phyloP scores from a whole-genome alignment of 2,888 invertebrate genomes.

The Malthinus flaveolus region DNA sequence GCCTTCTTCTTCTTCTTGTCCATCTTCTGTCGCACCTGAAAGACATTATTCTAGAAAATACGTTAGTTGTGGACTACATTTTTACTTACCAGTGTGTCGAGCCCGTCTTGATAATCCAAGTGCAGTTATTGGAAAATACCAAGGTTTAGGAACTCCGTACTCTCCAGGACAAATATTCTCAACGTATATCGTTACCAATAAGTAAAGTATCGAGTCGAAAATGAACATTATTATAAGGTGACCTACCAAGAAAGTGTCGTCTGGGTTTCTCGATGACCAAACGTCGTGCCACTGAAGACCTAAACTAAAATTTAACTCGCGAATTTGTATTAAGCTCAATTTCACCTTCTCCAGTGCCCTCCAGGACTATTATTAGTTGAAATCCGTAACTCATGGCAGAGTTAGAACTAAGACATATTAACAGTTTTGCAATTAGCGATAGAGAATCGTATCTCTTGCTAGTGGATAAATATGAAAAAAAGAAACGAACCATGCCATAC shows the following conservation, averaged over 20 bases:
- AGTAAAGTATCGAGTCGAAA: slow-evolving; percentile 69
- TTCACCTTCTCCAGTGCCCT: slow-evolving; percentile 70
- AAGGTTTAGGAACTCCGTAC: slow-evolving; percentile 31
- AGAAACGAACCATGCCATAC: slow-evolving; percentile 4
- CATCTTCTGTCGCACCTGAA: not conserved
- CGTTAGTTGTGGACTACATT: not conserved
- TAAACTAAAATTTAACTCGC: slow-evolving; percentile 26
- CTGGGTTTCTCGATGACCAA: slow-evolving; percentile 64
- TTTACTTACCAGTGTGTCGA: not conserved
- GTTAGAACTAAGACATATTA: slow-evolving; percentile 71
- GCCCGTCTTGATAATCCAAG: not conserved
- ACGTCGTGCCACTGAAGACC: slow-evolving; percentile 69
- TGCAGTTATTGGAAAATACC: slow-evolving; percentile 21
- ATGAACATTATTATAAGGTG: slow-evolving; percentile 72
- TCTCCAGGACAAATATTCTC: slow-evolving; percentile 82
- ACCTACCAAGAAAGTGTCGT: slow-evolving; percentile 70
- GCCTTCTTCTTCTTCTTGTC: too few relatives aligned
- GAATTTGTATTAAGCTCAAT: not conserved
- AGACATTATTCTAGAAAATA: not conserved
- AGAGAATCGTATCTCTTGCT: slow-evolving; percentile 65
- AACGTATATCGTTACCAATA: slow-evolving; percentile 78
- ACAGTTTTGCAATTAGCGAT: slow-evolving; percentile 61
- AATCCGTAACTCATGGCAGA: slow-evolving; percentile 81
- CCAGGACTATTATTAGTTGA: slow-evolving; percentile 70
- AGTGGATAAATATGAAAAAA: slow-evolving; percentile 56